Conservation (phyloP, 2,888 invertebrate genomes). For the Cataglyphis altisquamis region DNA sequence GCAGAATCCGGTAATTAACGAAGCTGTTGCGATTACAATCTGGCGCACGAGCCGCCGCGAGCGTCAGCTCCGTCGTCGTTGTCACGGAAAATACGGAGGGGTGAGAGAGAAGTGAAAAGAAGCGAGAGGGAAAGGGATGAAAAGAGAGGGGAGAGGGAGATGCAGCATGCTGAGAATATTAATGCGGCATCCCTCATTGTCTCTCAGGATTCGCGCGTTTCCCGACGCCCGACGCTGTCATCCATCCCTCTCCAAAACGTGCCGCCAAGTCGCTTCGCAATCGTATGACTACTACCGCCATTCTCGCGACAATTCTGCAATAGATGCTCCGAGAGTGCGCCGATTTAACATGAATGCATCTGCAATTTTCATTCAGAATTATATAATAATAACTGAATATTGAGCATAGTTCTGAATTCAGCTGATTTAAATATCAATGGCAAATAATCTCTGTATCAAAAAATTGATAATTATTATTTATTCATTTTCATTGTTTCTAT, state of each 20-base stretch:
- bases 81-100: slow-evolving; percentile 1
- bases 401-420: background rate
- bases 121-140: slow-evolving; percentile 10
- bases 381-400: background rate
- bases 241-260: slow-evolving; percentile 67
- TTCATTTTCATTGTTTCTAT: background rate
- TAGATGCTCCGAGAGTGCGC: background rate
- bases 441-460: background rate
- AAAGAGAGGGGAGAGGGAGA: slow-evolving; percentile 26
- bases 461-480: background rate
- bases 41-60: slow-evolving; percentile 79
- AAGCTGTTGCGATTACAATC: slow-evolving; percentile 83
- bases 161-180: slow-evolving; percentile 78
- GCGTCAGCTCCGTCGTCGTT: slow-evolving; percentile 65
- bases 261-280: slow-evolving; percentile 15
- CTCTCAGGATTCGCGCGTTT: slow-evolving; percentile 60
- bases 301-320: slow-evolving; percentile 40
- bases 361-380: background rate
- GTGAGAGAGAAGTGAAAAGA: background rate
- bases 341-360: background rate
- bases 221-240: slow-evolving; percentile 56
- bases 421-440: background rate
- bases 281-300: slow-evolving; percentile 53
- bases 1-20: slow-evolving; percentile 83
- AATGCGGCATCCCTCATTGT: slow-evolving; percentile 80